Percentiles rank a stretch among this genome's conserved stretches.
Evolutionary conservation across 2,113 vertebrate genomes (phyloP).

Genomic region (Bettongia penicillata): DNA sequence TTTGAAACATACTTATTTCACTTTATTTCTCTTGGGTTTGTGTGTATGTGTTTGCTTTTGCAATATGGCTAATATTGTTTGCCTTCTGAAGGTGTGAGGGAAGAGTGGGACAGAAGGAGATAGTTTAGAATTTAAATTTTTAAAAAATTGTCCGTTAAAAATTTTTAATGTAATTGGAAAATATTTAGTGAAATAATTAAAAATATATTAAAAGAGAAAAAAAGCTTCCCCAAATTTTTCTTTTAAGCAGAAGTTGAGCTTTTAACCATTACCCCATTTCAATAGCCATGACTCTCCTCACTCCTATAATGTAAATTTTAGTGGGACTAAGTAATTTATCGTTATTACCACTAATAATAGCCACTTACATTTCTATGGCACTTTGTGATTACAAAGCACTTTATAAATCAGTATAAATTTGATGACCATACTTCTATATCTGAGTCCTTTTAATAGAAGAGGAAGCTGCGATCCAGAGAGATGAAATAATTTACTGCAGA

Average conservation of each 20-base stretch:
- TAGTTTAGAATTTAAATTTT: neutral
- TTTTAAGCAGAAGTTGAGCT: neutral
- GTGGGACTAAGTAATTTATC: neutral
- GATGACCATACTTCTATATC: neutral
- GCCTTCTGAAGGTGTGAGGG: neutral
- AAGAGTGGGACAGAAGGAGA: neutral
- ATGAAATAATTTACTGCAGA: neutral
- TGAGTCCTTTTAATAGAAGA: neutral
- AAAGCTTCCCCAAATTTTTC: slow-evolving; percentile 1
- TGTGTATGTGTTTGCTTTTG: no score
- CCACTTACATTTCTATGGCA: neutral
- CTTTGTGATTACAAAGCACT: neutral
- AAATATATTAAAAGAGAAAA: slow-evolving; percentile 2
- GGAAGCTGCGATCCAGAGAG: neutral
- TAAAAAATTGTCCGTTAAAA: neutral
- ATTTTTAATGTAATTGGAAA: neutral
- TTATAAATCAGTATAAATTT: neutral
- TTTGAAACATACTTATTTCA: neutral
- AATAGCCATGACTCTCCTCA: neutral
- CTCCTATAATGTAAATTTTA: neutral
- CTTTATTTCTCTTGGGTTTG: neutral
- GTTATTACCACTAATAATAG: neutral
- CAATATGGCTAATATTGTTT: neutral
- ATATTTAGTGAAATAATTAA: neutral
- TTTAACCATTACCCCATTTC: neutral